Evolutionary conservation across 1,140 invertebrate genomes (phyloP).

Genomic region (Drosophila ironensis): DNA sequence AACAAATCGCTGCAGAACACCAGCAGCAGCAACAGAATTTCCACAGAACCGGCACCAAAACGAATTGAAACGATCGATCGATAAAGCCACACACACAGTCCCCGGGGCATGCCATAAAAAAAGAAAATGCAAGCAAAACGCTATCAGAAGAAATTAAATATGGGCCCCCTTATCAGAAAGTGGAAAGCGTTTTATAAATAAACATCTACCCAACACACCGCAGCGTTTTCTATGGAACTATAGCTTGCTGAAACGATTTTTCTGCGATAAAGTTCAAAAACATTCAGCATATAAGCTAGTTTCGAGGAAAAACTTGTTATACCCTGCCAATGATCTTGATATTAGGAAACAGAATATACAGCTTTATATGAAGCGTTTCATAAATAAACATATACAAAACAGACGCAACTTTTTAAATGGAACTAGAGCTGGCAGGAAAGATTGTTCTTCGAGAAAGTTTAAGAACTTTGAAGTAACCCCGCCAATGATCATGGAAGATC

Average conservation of each 20-base stretch:
- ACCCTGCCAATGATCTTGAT: too few species aligned
- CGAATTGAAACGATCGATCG: neutral
- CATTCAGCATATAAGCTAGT: neutral
- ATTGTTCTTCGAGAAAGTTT: too few species aligned
- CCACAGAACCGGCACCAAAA: too few species aligned
- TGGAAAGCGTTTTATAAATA: neutral
- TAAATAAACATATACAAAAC: too few species aligned
- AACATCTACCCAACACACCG: too few species aligned
- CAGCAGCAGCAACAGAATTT: conserved; percentile 9
- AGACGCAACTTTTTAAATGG: too few species aligned
- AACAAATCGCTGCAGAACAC: conserved; percentile 23
- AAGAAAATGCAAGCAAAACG: neutral
- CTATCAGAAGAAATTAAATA: neutral
- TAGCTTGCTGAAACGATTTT: neutral
- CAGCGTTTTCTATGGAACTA: neutral
- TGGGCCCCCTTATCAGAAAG: conserved; percentile 2
- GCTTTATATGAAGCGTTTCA: too few species aligned
- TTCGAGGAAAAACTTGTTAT: too few species aligned
- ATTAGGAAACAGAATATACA: too few species aligned
- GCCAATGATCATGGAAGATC: too few species aligned
- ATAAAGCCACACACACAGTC: neutral
- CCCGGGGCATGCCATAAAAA: neutral
- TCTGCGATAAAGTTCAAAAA: neutral
- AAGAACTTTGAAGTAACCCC: too few species aligned
- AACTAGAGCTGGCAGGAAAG: too few species aligned